phyloP scores from a whole-genome alignment of 2,888 invertebrate genomes.

The Cheilosia vernalis region DNA sequence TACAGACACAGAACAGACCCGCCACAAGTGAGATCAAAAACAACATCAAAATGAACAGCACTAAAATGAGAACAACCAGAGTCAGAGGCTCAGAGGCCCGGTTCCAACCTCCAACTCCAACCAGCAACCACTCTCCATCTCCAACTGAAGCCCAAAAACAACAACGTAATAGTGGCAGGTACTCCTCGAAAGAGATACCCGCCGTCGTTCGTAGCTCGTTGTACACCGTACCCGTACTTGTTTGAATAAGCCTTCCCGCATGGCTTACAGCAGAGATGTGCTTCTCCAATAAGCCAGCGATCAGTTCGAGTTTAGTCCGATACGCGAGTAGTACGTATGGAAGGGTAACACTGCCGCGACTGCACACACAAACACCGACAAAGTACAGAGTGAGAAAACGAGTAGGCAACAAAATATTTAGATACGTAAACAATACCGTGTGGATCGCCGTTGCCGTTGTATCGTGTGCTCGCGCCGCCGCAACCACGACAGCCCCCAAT shows the following conservation, averaged over 20 bases:
- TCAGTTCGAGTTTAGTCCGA: slow-evolving; percentile 72
- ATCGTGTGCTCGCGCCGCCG: slow-evolving; percentile 80
- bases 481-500: slow-evolving; percentile 77
- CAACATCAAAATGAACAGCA: slow-evolving; percentile 23
- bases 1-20: slow-evolving; percentile 7
- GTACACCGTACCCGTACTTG: not conserved
- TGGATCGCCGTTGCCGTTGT: slow-evolving; percentile 76
- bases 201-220: not conserved
- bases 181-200: slow-evolving; percentile 27
- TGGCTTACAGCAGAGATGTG: slow-evolving; percentile 28
- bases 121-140: not conserved
- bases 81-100: slow-evolving; percentile 35
- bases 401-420: slow-evolving; percentile 22
- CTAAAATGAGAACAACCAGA: slow-evolving; percentile 12
- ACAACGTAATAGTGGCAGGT: not conserved
- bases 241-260: slow-evolving; percentile 3
- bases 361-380: not conserved
- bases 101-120: slow-evolving; percentile 28
- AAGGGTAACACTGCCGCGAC: slow-evolving; percentile 1
- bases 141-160: not conserved
- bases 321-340: slow-evolving; percentile 63
- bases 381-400: slow-evolving; percentile 24
- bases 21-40: slow-evolving; percentile 44
- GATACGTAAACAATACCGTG: slow-evolving; percentile 67
- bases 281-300: slow-evolving; percentile 54